Conservation (phyloP, 2,888 invertebrate species). For the Lapara coniferarum region DNA sequence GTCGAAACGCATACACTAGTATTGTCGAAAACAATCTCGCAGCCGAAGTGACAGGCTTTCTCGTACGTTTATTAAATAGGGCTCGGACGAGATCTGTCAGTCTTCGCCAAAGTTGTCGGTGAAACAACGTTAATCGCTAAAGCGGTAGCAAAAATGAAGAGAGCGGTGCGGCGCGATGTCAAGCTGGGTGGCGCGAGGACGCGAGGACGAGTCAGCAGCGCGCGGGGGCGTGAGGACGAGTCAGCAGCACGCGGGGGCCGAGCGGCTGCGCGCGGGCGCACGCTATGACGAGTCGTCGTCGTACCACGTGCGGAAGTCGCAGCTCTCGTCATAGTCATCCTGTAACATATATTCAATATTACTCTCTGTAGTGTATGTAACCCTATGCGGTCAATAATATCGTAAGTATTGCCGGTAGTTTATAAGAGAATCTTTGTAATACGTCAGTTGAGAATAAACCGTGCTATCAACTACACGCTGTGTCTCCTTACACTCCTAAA, state of each 20-base stretch:
- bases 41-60: conserved; percentile 15
- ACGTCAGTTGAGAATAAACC: too few species aligned
- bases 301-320: conserved; percentile 77
- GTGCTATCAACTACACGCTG: too few species aligned
- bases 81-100: not conserved
- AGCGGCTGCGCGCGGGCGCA: conserved; percentile 42
- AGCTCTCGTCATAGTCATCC: conserved; percentile 78
- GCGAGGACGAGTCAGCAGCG: conserved; percentile 37
- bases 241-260: conserved; percentile 45
- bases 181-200: conserved; percentile 23
- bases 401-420: too few species aligned
- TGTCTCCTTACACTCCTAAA: too few species aligned
- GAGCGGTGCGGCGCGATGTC: not conserved
- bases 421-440: too few species aligned
- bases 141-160: conserved; percentile 42
- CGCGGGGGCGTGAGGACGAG: conserved; percentile 36
- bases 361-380: too few species aligned
- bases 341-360: conserved; percentile 39
- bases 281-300: conserved; percentile 80
- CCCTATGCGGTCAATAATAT: too few species aligned
- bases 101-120: conserved; percentile 12
- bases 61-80: conserved; percentile 14
- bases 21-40: conserved; percentile 22
- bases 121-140: conserved; percentile 42
- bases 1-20: conserved; percentile 50